phyloP scores from a whole-genome alignment of 2,113 vertebrate genomes.

The Zapus hudsonius region DNA sequence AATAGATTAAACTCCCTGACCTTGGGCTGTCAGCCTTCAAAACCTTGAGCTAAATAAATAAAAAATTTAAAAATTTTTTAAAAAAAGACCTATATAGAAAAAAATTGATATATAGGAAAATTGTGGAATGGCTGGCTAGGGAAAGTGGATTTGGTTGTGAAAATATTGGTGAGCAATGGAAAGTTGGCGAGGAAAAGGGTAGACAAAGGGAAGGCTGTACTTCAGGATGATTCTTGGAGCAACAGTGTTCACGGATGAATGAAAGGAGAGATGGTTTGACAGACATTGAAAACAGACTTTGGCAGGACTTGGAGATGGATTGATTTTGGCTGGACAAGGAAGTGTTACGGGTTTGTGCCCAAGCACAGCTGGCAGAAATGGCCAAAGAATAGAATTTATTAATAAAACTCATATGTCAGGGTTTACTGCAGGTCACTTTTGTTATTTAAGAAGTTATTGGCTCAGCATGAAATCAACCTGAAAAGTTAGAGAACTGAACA shows the following conservation, averaged over 20 bases:
- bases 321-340: conserved; percentile 7
- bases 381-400: conserved; percentile 9
- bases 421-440: conserved; percentile 34
- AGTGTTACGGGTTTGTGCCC: neutral
- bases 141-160: neutral
- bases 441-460: conserved; percentile 55
- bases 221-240: neutral
- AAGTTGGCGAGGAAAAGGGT: neutral
- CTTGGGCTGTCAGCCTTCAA: neutral
- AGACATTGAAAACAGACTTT: neutral
- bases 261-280: neutral
- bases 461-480: neutral
- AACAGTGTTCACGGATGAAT: neutral
- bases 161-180: neutral
- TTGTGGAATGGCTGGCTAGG: neutral
- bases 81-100: neutral
- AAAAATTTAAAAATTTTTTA: no score
- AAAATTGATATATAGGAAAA: neutral
- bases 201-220: neutral
- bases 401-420: conserved; percentile 26
- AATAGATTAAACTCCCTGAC: neutral
- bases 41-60: neutral
- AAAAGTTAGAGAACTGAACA: conserved; percentile 47
- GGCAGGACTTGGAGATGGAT: neutral
- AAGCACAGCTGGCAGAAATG: neutral